These are phyloP conservation scores for Druon quercuslanigerum DNA, from an alignment of 1,140 invertebrate species.

Conservation along the genomic window DNA sequence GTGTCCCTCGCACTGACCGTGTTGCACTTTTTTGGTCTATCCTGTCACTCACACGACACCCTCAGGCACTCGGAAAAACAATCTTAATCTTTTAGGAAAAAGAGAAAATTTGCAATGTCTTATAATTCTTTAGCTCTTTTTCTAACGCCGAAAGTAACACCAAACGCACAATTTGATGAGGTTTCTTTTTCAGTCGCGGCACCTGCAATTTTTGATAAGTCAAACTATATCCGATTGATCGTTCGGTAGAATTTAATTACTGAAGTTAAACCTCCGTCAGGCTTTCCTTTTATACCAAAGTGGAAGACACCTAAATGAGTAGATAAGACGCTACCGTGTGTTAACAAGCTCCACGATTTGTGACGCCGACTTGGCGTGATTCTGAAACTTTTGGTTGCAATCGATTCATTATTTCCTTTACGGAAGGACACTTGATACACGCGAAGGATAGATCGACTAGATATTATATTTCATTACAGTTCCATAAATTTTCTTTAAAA, in stretches of 20 bases:
- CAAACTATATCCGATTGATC: neutral
- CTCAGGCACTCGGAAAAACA: neutral
- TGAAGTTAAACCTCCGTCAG: conserved; percentile 16
- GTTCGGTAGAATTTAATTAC: neutral
- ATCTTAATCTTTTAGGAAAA: neutral
- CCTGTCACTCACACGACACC: neutral
- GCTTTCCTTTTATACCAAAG: conserved; percentile 26
- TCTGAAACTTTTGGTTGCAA: neutral
- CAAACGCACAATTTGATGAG: too few relatives aligned
- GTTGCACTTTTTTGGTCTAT: neutral
- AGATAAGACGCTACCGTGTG: conserved; percentile 2
- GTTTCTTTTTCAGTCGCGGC: neutral
- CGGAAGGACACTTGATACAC: too few relatives aligned
- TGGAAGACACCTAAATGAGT: conserved; percentile 26
- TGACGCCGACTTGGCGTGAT: neutral
- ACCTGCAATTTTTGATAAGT: neutral
- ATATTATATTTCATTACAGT: too few relatives aligned
- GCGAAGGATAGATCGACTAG: too few relatives aligned
- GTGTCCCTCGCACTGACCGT: conserved; percentile 50
- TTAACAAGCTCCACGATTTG: neutral
- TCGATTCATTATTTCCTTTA: too few relatives aligned
- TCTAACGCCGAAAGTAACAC: neutral
- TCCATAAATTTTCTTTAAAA: too few relatives aligned
- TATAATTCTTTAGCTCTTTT: neutral
- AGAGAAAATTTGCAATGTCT: neutral